Conservation (phyloP, 2,888 invertebrate species). For the Pemphredon lugubris region DNA sequence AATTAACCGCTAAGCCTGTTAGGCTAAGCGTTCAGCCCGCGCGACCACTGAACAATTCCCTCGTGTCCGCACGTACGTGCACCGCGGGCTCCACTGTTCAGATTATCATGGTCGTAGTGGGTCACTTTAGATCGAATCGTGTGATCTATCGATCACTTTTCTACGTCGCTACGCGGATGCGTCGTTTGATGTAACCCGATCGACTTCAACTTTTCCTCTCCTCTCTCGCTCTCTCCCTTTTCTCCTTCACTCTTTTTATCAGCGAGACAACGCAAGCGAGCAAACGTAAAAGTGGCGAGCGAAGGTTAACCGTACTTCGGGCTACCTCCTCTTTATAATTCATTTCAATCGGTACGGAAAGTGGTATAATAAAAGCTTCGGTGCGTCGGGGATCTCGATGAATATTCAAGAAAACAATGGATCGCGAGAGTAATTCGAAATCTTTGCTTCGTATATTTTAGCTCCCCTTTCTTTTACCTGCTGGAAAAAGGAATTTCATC, state of each 20-base stretch:
- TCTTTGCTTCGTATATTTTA: not conserved
- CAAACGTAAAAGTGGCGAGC: too few relatives aligned
- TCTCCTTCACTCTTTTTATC: too few relatives aligned
- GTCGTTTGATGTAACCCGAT: not conserved
- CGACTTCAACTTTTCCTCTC: not conserved
- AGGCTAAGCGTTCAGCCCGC: conserved; percentile 48
- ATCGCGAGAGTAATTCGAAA: conserved; percentile 1
- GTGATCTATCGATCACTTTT: conserved; percentile 32
- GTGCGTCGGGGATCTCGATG: too few relatives aligned
- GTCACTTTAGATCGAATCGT: conserved; percentile 26
- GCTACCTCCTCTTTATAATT: too few relatives aligned
- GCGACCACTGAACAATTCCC: conserved; percentile 53
- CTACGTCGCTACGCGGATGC: conserved; percentile 1
- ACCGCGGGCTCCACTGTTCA: conserved; percentile 37
- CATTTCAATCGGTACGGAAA: too few relatives aligned
- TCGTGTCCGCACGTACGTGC: conserved; percentile 31
- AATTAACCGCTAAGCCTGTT: conserved; percentile 61
- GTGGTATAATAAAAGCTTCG: too few relatives aligned
- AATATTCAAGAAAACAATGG: conserved; percentile 2
- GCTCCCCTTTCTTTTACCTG: not conserved
- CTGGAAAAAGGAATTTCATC: too few relatives aligned
- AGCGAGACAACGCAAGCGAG: too few relatives aligned
- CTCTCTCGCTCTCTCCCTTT: not conserved
- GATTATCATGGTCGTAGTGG: conserved; percentile 32
- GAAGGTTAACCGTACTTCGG: too few relatives aligned